Percentiles rank a stretch among this genome's conserved stretches.
These are phyloP conservation scores for Taenaris catops DNA, from an alignment of 2,888 invertebrate genomes.

Conservation along the genomic window DNA sequence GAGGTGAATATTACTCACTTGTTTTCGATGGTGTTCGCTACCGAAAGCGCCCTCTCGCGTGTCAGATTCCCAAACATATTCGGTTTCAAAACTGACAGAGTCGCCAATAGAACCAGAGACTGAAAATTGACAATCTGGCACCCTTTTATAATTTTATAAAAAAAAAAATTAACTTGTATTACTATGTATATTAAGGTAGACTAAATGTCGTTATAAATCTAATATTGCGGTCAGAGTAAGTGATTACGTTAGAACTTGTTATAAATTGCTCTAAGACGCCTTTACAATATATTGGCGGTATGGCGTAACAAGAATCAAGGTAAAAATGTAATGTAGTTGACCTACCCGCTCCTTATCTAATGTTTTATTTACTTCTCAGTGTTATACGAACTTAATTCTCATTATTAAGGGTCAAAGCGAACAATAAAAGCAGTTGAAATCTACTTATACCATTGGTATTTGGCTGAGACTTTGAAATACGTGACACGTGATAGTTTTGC, in stretches of 20 bases:
- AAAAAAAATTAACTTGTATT: too few relatives aligned
- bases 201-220: neutral
- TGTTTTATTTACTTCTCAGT: constrained; percentile 4
- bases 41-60: constrained; percentile 83
- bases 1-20: too few relatives aligned
- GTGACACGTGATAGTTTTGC: too few relatives aligned
- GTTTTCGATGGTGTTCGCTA: constrained; percentile 85
- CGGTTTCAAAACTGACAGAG: neutral
- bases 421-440: too few relatives aligned
- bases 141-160: neutral
- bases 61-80: constrained; percentile 92
- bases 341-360: constrained; percentile 8
- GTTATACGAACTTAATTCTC: too few relatives aligned
- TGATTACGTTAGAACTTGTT: constrained; percentile 3
- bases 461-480: too few relatives aligned
- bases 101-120: neutral
- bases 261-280: constrained; percentile 15
- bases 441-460: too few relatives aligned
- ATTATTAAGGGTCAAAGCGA: too few relatives aligned
- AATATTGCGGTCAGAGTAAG: constrained; percentile 1
- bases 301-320: constrained; percentile 15
- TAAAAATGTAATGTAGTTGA: constrained; percentile 11
- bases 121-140: neutral
- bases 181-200: neutral
- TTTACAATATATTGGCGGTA: constrained; percentile 9